A percentile compares a stretch with the other conserved stretches of the same genome.
These are phyloP conservation scores for Oreamnos americanus DNA, from an alignment of 2,113 vertebrate genomes.

Conservation along the genomic window DNA sequence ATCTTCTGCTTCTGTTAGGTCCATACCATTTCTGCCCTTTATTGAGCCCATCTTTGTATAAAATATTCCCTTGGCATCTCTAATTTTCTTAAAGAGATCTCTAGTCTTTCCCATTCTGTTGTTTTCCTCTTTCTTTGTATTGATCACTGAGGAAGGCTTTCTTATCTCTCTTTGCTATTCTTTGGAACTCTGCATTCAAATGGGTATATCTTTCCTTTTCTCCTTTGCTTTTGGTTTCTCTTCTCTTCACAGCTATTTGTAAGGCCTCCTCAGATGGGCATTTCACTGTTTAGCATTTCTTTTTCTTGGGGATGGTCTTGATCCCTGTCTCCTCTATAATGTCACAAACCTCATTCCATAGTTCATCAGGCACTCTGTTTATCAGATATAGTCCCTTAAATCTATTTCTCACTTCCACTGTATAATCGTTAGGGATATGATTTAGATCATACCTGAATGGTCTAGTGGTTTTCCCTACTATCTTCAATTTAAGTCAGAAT, in stretches of 20 bases:
- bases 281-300: not conserved
- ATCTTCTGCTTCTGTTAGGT: not conserved
- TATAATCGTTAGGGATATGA: not conserved
- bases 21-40: not conserved
- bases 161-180: not conserved
- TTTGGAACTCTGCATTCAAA: not conserved
- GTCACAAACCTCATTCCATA: fast-evolving
- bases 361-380: not conserved
- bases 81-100: not conserved
- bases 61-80: not conserved
- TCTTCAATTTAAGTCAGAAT: not conserved
- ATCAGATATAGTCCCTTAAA: not conserved
- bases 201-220: not conserved
- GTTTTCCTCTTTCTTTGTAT: not conserved
- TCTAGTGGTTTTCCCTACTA: not conserved
- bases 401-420: not conserved
- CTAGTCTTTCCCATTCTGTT: not conserved
- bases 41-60: not conserved
- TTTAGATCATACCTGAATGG: not conserved
- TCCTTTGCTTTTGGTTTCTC: not conserved
- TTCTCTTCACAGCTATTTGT: not conserved
- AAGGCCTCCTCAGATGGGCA: not conserved
- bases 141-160: not conserved
- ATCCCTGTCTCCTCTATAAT: not conserved
- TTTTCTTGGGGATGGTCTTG: not conserved